Evolutionary conservation across 2,888 invertebrate genomes (phyloP).

Genomic region (Nephrotoma guestfalica): DNA sequence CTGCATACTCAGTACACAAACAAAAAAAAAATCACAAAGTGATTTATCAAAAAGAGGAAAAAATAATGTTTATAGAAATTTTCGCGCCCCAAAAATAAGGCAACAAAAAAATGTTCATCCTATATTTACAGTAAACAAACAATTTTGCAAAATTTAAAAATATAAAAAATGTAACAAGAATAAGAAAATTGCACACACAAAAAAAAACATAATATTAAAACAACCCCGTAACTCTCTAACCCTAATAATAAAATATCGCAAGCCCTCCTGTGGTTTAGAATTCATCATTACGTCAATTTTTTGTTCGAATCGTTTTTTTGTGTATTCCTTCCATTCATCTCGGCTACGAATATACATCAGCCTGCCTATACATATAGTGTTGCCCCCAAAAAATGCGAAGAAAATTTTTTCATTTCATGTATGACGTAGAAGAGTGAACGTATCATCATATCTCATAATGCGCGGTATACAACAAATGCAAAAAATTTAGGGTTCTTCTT

Average conservation of each 20-base stretch:
- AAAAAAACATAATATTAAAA: not conserved
- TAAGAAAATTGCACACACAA: not conserved
- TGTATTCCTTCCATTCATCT: not conserved
- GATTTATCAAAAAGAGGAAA: not conserved
- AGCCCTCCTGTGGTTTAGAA: conserved; percentile 1
- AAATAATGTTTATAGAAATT: not conserved
- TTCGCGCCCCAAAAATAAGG: not conserved
- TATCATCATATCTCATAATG: not conserved
- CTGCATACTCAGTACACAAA: not conserved
- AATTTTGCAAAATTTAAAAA: not conserved
- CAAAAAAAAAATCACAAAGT: not conserved
- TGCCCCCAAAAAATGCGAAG: not conserved
- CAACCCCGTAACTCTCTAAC: not conserved
- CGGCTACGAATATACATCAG: not conserved
- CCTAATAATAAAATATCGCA: not conserved
- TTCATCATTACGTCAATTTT: conserved; percentile 4
- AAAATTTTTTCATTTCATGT: not conserved
- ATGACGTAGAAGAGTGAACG: not conserved
- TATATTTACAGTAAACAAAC: not conserved
- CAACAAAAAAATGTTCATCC: not conserved
- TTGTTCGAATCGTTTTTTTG: not conserved
- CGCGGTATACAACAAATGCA: not conserved
- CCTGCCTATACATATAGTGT: not conserved
- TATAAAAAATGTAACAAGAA: not conserved
- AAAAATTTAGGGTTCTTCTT: not conserved